Evolutionary conservation across 2,888 invertebrate species (phyloP), one percentile per base, ranked within the genome.

Genomic region (Synanthedon myopaeformis): DNA sequence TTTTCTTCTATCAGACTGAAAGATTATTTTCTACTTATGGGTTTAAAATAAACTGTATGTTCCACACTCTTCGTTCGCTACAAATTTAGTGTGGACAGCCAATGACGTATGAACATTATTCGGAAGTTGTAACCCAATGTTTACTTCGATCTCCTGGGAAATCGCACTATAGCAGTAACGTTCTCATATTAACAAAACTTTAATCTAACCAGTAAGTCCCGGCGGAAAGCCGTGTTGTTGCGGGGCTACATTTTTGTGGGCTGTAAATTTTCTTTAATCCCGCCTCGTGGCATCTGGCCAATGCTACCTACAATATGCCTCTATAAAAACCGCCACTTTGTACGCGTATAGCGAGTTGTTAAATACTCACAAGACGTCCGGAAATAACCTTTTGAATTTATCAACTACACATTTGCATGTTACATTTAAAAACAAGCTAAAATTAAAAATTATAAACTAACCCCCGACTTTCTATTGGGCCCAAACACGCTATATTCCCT

Each of bases 251-350:
- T 77, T 79, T 80, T 82, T 82, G 77, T 74, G 67, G 71, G 68
- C 71, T 70, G 72, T 82, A 82, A 79, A 83, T 82, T 80, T 79
- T 74, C 75, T 76, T 74, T 77, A 78, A 77, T 72, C 72, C 74
- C 62, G 65, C 67, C 71, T 54, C 62, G 65, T 82, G 82, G 82
- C 82, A 77, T 62, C 52, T 64, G 58, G 78, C 82, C 81, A 82
- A 77, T 70, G 61, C 63, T 42, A 42, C 51, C 57, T 28, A 42
- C 51, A 55, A 28, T 54, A 55, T 56, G 56, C 56, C 51, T 13
- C 42, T 51, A 48, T 54, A 54, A 52, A 54, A 51, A 49, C 23
- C 55, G 41, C 23, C 42, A 53, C 23, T 52, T 28, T 28, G 12
- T 45, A 23, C 11, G 12, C 11, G 45, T 6, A 52, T 23, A 28